A percentile compares a stretch with the other conserved stretches of the same genome.
Conservation (phyloP, 2,888 invertebrate genomes). For the Drosophila paranaensis region DNA sequence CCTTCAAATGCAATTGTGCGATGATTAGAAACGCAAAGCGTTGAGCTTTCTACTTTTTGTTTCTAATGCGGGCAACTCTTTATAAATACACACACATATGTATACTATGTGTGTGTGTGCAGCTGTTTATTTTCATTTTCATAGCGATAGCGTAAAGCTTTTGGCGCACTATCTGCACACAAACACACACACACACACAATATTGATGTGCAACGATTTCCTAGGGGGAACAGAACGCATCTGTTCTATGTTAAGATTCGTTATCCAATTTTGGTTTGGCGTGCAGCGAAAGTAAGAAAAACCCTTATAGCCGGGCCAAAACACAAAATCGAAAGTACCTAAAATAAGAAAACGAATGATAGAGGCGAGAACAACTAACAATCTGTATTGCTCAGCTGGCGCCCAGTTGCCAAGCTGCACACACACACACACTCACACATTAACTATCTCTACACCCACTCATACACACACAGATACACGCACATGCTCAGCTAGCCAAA, state of each 20-base stretch:
- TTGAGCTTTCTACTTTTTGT: constrained; percentile 75
- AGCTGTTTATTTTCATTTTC: constrained; percentile 74
- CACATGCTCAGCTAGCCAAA: constrained; percentile 41
- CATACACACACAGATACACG: constrained; percentile 11
- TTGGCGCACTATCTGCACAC: constrained; percentile 58
- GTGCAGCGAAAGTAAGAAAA: constrained; percentile 43
- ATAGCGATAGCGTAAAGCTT: constrained; percentile 70
- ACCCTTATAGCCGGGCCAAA: constrained; percentile 24
- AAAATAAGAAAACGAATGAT: constrained; percentile 35
- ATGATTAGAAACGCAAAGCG: constrained; percentile 79
- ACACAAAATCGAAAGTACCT: constrained; percentile 62
- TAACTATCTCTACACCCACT: not conserved
- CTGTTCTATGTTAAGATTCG: constrained; percentile 25
- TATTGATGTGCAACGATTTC: constrained; percentile 22
- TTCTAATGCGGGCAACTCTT: constrained; percentile 56
- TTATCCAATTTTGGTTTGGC: constrained; percentile 51
- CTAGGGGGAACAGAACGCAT: constrained; percentile 38
- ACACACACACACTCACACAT: not conserved
- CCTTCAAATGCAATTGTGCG: constrained; percentile 82
- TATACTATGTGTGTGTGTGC: constrained; percentile 25
- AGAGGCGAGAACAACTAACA: constrained; percentile 37
- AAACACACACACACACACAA: constrained; percentile 15
- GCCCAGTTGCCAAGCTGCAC: constrained; percentile 4
- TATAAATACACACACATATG: constrained; percentile 22
- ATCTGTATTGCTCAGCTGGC: constrained; percentile 35